phyloP scores from a whole-genome alignment of 1,140 invertebrate species.

The Magallana angulata region DNA sequence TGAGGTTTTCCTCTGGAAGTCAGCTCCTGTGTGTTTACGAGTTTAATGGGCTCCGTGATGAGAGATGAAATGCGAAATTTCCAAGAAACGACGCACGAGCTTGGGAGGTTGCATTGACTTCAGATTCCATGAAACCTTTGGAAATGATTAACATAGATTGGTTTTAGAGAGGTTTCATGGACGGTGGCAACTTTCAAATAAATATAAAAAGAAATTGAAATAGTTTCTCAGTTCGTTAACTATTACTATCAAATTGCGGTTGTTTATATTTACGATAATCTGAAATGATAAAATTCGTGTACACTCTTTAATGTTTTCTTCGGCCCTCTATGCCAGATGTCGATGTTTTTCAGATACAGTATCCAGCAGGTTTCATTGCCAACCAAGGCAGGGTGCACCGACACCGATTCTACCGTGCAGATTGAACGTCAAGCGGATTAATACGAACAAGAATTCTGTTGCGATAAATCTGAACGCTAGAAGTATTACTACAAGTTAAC shows the following conservation, averaged over 20 bases:
- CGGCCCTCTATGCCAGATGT: not conserved
- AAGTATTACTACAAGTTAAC: not conserved
- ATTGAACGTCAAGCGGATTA: not conserved
- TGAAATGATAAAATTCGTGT: not conserved
- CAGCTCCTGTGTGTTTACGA: not conserved
- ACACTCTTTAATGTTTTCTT: conserved; percentile 20
- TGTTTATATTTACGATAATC: not conserved
- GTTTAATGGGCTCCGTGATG: too few relatives aligned
- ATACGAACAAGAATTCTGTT: not conserved
- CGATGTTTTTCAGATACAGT: not conserved
- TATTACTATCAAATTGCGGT: not conserved
- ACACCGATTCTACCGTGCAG: not conserved
- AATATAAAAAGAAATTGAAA: too few relatives aligned
- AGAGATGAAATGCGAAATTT: too few relatives aligned
- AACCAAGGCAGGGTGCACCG: not conserved
- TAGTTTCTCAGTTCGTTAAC: too few relatives aligned
- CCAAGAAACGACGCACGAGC: too few relatives aligned
- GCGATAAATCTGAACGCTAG: conserved; percentile 1
- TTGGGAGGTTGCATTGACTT: too few relatives aligned
- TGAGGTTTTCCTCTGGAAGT: not conserved
- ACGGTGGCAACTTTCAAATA: too few relatives aligned
- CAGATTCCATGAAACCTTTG: too few relatives aligned
- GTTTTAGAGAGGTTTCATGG: too few relatives aligned
- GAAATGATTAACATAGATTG: too few relatives aligned
- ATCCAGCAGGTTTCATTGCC: not conserved